phyloP scores from a whole-genome alignment of 2,888 invertebrate genomes.

The Macrosiphum euphorbiae region DNA sequence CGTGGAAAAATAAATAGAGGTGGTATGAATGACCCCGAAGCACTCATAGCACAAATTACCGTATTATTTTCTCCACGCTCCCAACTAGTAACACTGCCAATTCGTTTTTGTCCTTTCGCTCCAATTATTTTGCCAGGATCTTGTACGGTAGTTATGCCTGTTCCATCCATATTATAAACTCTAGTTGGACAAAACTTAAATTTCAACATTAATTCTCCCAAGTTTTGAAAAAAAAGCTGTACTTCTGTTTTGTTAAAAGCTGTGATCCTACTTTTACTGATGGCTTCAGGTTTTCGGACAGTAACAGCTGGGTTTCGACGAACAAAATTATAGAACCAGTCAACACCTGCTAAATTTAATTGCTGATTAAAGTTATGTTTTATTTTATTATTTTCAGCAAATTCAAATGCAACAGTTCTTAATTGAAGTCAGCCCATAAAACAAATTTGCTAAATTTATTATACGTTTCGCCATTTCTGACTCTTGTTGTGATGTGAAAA shows the following conservation, averaged over 20 bases:
- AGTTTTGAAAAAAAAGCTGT: not conserved
- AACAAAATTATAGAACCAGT: not conserved
- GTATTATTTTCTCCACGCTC: not conserved
- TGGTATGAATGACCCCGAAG: not conserved
- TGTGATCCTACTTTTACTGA: not conserved
- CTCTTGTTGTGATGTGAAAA: not conserved
- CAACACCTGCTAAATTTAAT: not conserved
- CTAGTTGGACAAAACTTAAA: not conserved
- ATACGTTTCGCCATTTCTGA: not conserved
- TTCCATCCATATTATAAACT: conserved; percentile 1
- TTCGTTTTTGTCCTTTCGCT: not conserved
- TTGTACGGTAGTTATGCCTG: not conserved
- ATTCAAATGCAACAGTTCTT: not conserved
- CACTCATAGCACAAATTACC: not conserved
- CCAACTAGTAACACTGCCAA: not conserved
- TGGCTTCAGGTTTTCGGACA: not conserved
- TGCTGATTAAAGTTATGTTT: not conserved
- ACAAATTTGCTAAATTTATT: not conserved
- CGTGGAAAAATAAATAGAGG: not conserved
- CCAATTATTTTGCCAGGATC: not conserved
- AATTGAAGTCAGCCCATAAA: not conserved
- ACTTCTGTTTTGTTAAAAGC: conserved; percentile 5
- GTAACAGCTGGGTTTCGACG: not conserved
- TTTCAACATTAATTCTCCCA: not conserved
- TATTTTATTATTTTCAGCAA: not conserved